These are phyloP conservation scores for Rhagonycha lutea DNA, from an alignment of 2,888 invertebrate genomes.

Conservation along the genomic window DNA sequence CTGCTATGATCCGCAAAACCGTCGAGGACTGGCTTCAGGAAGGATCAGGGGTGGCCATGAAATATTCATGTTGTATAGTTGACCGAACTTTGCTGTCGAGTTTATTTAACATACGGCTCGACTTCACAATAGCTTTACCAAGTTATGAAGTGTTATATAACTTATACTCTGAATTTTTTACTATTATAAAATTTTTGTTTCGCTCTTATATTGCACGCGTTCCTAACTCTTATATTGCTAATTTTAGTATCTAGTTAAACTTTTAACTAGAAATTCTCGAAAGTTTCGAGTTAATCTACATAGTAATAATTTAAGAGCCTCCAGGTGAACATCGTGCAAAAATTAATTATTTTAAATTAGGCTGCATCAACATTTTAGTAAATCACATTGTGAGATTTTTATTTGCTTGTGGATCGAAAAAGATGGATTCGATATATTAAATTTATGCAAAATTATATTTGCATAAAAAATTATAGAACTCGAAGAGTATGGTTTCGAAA, in stretches of 20 bases:
- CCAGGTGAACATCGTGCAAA: neutral
- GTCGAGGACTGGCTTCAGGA: slow-evolving; percentile 24
- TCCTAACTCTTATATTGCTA: neutral
- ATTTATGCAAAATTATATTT: neutral
- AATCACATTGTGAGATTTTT: neutral
- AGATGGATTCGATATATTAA: neutral
- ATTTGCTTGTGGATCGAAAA: no score
- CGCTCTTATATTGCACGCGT: neutral
- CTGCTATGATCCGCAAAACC: slow-evolving; percentile 4
- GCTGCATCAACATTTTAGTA: neutral
- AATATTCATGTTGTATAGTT: slow-evolving; percentile 28
- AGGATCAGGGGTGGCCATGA: slow-evolving; percentile 30
- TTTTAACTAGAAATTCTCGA: neutral
- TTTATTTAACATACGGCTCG: slow-evolving; percentile 23
- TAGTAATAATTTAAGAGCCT: neutral
- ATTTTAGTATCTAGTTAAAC: neutral
- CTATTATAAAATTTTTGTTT: neutral
- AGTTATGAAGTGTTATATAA: slow-evolving; percentile 23
- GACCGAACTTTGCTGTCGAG: slow-evolving; percentile 14
- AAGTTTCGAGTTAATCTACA: neutral
- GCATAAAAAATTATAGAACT: neutral
- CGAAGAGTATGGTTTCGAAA: neutral
- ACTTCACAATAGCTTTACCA: slow-evolving; percentile 10
- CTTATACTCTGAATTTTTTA: slow-evolving; percentile 14
- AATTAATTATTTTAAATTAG: neutral